These are phyloP conservation scores for Ceyx cyanopectus DNA, from an alignment of 2,113 vertebrate genomes.

Conservation along the genomic window DNA sequence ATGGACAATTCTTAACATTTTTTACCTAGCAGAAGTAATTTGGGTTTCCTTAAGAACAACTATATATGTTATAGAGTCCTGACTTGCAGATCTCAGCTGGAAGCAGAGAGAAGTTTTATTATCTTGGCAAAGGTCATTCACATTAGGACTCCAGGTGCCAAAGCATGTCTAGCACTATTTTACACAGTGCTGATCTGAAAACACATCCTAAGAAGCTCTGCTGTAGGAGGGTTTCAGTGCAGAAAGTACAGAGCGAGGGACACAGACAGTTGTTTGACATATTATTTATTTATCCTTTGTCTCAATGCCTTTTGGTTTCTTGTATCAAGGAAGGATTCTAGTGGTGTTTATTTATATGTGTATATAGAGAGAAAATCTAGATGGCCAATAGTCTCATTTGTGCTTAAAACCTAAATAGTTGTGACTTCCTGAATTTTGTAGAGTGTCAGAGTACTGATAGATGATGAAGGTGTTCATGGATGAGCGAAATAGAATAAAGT, in stretches of 20 bases:
- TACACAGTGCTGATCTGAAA: not conserved
- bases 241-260: not conserved
- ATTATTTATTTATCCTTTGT: conserved; percentile 24
- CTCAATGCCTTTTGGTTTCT: not conserved
- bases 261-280: not conserved
- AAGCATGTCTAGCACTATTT: not conserved
- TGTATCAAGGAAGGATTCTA: not conserved
- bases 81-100: not conserved
- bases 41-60: not conserved
- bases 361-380: not conserved
- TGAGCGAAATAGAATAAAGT: not conserved
- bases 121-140: not conserved
- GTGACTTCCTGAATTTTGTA: not conserved
- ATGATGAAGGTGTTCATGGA: not conserved
- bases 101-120: not conserved
- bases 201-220: not conserved
- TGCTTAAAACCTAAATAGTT: not conserved
- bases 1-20: not conserved
- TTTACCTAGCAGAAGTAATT: not conserved
- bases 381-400: not conserved
- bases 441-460: not conserved
- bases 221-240: not conserved
- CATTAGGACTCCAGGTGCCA: not conserved
- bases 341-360: not conserved
- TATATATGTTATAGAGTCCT: not conserved